phyloP scores from a whole-genome alignment of 2,113 vertebrate genomes.

The Coryphaenoides rupestris region DNA sequence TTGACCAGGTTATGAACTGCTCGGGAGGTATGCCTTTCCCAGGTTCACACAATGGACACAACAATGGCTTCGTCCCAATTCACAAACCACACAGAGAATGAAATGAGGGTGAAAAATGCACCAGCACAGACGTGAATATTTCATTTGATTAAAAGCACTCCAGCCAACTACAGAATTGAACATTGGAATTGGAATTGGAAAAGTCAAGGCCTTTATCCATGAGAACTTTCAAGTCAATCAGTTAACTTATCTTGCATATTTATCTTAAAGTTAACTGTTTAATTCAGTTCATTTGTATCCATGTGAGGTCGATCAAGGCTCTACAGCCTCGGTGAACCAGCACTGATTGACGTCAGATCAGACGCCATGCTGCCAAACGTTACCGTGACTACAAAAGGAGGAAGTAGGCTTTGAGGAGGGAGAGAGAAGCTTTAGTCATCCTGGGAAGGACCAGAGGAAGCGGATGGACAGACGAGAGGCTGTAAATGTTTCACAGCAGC shows the following conservation, averaged over 20 bases:
- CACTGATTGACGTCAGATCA: slow-evolving; percentile 15
- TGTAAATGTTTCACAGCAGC: slow-evolving; percentile 19
- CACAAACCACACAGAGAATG: slow-evolving; percentile 14
- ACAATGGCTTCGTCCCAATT: slow-evolving; percentile 3
- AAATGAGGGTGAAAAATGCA: slow-evolving; percentile 13
- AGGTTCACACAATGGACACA: slow-evolving; percentile 10
- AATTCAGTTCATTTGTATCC: background rate
- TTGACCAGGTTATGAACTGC: slow-evolving; percentile 32
- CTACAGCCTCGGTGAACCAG: background rate
- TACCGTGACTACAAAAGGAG: slow-evolving; percentile 43
- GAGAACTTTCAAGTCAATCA: no score
- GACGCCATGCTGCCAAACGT: slow-evolving; percentile 1
- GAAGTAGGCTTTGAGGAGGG: slow-evolving; percentile 33
- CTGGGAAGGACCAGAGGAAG: slow-evolving; percentile 39
- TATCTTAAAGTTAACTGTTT: background rate
- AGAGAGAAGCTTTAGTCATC: slow-evolving; percentile 33
- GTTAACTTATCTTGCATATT: no score
- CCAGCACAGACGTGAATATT: background rate
- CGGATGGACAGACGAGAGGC: slow-evolving; percentile 16
- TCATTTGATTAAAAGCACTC: background rate
- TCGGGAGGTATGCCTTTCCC: slow-evolving; percentile 42
- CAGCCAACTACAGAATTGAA: background rate
- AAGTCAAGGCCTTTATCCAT: no score
- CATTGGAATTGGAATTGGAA: background rate
- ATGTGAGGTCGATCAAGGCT: background rate